Evolutionary conservation across 2,888 invertebrate genomes (phyloP), one percentile per base, ranked within the genome.

Genomic region (Chymomyza fuscimana): DNA sequence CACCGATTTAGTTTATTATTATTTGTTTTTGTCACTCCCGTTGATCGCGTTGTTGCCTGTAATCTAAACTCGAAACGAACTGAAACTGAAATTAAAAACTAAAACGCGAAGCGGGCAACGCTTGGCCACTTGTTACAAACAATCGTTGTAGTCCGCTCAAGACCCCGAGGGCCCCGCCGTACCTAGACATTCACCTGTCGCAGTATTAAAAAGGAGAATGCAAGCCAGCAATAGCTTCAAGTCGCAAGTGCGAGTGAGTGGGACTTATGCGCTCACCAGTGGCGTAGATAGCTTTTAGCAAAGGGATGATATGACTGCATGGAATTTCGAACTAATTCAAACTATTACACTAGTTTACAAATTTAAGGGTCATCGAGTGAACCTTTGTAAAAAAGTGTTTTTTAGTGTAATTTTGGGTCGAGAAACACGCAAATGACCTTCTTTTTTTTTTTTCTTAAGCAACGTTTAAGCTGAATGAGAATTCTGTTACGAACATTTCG

Each of bases 61-160:
- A 67, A 67, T 63, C 56, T 65, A 25, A 9, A 70, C 72, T 85
- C 65, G 70, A 75, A 73, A 72, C 72, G 81, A 74, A 67, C 52
- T 74, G 87, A 78, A 83, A 82, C 77, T 78, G 63, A 87, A 46
- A 85, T 65, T 71, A 73, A 82, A 87, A 87, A 81, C 82, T 76
- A 56, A 81, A 82, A 59, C 63, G 54, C 54, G 54, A 19, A 15
- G 16, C 40, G 40, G 54, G 2, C 54, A n/a, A 22, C 54, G 16
- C 54, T 54, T 54, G 54, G 54, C 54, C 54, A 54, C 54, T 54
- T 54, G 54, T 54, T 54, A 54, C 54, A 10, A 46, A 12, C 2
- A 19, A 6, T 52, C 16, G 52, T 52, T 52, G n/a, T 52, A 6
- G 54, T 54, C 54, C 54, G n/a, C 54, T 15, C 54, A 46, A 46